Evolutionary conservation across 2,888 invertebrate genomes (phyloP), one percentile per base, ranked within the genome.

Genomic region (Drosophila aldrichi): DNA sequence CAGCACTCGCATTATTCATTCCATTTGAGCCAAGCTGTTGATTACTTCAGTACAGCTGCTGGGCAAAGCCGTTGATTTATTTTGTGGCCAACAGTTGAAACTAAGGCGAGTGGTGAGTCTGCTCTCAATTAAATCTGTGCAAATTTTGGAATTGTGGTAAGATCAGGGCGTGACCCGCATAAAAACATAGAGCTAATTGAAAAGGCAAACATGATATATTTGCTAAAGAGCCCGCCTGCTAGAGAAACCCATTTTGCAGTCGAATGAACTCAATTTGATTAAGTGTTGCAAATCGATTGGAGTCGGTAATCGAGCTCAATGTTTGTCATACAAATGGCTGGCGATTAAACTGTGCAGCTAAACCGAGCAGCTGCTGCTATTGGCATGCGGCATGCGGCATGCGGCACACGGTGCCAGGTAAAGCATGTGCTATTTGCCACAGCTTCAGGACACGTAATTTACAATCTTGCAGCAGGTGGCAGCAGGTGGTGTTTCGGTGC

Each of bases 381-480:
- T 88, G 67, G 57, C 29, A 29, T 29, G 8, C 29, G 29, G 57
- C 29, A 29, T 29, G 8, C 29, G 29, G 8, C 65, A 88, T 61
- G 75, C 64, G 40, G 70, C 44, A 57, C 75, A 81, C 75, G 69
- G 70, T 67, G 73, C 68, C 68, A 64, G 0, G 58, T 65, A 65
- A 56, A 64, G 79, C 82, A 69, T 70, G 79, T 81, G 78, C 69
- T 71, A 69, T 73, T 73, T 78, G 67, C 62, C 66, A 64, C 59
- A 56, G 43, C 66, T 63, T 54, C 48, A 54, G 54, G 63, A 63
- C 68, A 75, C 70, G 85, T 65, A 82, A 87, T 77, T 82, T 88
- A 87, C 85, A 89, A 89, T 82, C 79, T 85, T 84, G 88, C 82
- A 84, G 77, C 85, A 89, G 74, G 69, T 79, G 25, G 88, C 82